Evolutionary conservation across 53 echinoderm and acorn worm genomes (phyloP), one percentile per base, ranked within the genome.

Genomic region (Crossaster papposus): DNA sequence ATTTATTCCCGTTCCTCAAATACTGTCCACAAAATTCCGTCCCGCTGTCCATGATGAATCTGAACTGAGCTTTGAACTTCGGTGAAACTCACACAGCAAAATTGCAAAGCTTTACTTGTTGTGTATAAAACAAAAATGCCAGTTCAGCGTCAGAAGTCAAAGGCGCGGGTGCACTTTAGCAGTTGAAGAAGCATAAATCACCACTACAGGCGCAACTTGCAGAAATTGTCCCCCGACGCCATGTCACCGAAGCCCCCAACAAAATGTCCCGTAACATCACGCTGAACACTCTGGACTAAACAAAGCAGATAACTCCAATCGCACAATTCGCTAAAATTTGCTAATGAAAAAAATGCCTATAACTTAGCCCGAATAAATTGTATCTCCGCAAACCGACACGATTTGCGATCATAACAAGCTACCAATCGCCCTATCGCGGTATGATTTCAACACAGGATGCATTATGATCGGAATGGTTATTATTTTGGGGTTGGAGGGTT

Each of bases 361-460:
- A n/a, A n/a, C n/a, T n/a, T n/a, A 58, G 58, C 58, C 15, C 6
- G 22, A 68, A 11, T n/a, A n/a, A 68, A 2, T 11, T 68, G 11
- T 13, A 68, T 28, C 24, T 4, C 11, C 13, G 54, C 81, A 81
- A 36, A 36, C 36, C 33, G 36, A 64, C 63, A 29, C 23, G 18
- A 64, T 33, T 2, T 22, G n/a, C n/a, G n/a, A 74, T 34, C 15
- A 62, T 4, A 64, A 62, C 14, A 64, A n/a, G 58, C 58, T 58
- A 58, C 58, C 58, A 20, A 17, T 58, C 2, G 58, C 17, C 38
- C 22, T 62, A 33, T 51, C 58, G 58, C 70, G 83, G 38, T 70
- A 70, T 83, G 83, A 83, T 83, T 83, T 68, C 30, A 70, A 37
- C 68, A 83, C 70, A 68, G 68, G 68, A 70, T 70, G 83, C 83